Conservation (phyloP, 2,797 vertebrate species). For the Liasis olivaceus region DNA sequence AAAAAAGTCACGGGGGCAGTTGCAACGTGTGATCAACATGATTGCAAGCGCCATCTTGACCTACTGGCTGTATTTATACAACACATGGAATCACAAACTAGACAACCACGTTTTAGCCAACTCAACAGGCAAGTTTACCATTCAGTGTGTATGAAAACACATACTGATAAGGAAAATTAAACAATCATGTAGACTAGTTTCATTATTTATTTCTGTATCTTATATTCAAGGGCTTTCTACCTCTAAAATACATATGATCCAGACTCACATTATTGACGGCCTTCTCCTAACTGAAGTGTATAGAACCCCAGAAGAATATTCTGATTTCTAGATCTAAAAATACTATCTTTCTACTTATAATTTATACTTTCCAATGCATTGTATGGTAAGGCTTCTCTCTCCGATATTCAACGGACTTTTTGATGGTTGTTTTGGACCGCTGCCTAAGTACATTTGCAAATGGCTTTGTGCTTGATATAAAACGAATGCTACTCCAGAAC, state of each 20-base stretch:
- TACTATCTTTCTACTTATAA: conserved; percentile 25
- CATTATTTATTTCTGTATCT: neutral
- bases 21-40: neutral
- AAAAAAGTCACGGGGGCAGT: too few species aligned
- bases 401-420: conserved; percentile 63
- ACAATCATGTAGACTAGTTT: neutral
- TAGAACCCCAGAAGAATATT: conserved; percentile 30
- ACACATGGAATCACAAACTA: neutral
- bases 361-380: conserved; percentile 57
- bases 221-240: neutral
- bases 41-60: neutral
- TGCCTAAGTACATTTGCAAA: conserved; percentile 74
- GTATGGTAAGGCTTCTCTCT: conserved; percentile 55
- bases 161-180: neutral
- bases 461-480: conserved; percentile 71
- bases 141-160: neutral
- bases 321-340: conserved; percentile 37
- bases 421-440: conserved; percentile 68
- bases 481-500: conserved; percentile 73
- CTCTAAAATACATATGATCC: neutral
- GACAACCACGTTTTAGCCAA: neutral
- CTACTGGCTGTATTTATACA: neutral
- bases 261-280: conserved; percentile 7
- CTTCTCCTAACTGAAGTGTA: conserved; percentile 44
- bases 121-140: neutral